Evolutionary conservation across 2,113 vertebrate genomes (phyloP), one percentile per base, ranked within the genome.

Genomic region (Phyllostomus discolor): DNA sequence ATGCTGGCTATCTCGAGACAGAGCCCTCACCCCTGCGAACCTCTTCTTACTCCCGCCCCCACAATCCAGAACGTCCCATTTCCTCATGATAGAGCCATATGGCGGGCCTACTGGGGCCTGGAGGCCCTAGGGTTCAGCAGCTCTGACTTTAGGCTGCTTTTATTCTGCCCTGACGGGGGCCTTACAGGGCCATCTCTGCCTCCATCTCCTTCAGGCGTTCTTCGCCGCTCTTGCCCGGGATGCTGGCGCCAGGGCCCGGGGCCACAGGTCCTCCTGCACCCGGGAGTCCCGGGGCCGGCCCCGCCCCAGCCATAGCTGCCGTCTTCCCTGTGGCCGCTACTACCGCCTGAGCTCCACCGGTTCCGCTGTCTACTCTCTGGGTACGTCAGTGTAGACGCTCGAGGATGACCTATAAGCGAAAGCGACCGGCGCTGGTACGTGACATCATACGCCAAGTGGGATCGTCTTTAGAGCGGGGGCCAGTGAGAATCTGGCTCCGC

Each of bases 151-250:
- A 26, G 76, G n/a, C 10, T 7, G 76, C 35, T 95, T 96, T 90
- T 26, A 50, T 46, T 19, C 35, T 26, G 41, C 67, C 64, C 24
- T 24, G 50, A 28, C 20, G 16, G 26, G 38, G 24, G 97, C 99
- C 99, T 99, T 97, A 99, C 99, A 99, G 98, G 57, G 99, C 99
- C 99, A 99, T 99, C 98, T 99, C 99, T 5, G 99, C 99, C 98
- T 99, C 99, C 99, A 99, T 99, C 98, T 99, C 99, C 92, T 99
- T 99, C 96, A 99, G 92, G 72, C 99, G 99, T 83, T 99, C 99
- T 95, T 99, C 99, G 78, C 99, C 99, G 26, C 98, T 99, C 78
- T 99, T 99, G 31, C 98, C 97, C 85, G 97, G 98, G 59, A 97
- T 88, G 86, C 97, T 93, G 76, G 93, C 46, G 20, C 98, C 97